Evolutionary conservation across 2,113 vertebrate species (phyloP).

Genomic region (Promerops cafer): DNA sequence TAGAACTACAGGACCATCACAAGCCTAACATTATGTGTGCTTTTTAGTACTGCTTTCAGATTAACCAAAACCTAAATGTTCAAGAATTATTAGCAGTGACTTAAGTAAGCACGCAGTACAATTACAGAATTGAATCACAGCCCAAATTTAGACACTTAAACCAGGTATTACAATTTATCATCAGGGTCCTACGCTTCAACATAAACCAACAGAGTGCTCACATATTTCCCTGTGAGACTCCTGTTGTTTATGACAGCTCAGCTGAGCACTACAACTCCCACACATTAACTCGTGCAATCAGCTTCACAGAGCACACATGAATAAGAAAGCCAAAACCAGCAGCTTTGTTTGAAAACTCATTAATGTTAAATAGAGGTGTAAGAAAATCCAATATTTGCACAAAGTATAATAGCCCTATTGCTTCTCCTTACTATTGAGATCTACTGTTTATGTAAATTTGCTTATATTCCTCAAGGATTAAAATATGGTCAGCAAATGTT

Average conservation of each 20-base stretch:
- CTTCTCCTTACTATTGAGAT: not conserved
- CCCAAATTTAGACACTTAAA: not conserved
- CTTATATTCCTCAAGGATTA: not conserved
- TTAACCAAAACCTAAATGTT: not conserved
- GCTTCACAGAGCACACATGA: not conserved
- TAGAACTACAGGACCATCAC: not conserved
- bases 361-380: not conserved
- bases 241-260: not conserved
- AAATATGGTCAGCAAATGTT: not conserved
- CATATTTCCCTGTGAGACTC: not conserved
- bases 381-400: not conserved
- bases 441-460: not conserved
- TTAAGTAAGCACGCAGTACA: not conserved
- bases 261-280: not conserved
- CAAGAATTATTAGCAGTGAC: not conserved
- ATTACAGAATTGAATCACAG: not conserved
- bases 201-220: not conserved
- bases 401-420: not conserved
- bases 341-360: not conserved
- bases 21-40: not conserved
- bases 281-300: not conserved
- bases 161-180: not conserved
- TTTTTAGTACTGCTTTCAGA: not conserved
- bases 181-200: not conserved
- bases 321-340: not conserved